phyloP scores from a whole-genome alignment of 1,140 invertebrate genomes.

The Anastrepha ludens region DNA sequence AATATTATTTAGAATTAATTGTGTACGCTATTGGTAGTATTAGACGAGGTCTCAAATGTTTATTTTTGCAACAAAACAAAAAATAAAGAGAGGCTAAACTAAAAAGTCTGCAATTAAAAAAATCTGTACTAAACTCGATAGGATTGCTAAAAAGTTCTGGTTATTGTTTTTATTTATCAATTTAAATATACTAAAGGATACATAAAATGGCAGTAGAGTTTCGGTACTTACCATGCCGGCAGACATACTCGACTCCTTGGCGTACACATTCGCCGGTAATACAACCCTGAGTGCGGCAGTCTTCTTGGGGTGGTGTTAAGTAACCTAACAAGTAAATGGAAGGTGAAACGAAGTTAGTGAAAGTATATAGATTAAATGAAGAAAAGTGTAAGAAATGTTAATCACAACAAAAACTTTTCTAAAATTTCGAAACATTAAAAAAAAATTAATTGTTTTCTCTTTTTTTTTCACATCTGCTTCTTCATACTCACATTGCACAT shows the following conservation, averaged over 20 bases:
- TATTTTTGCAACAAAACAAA: slow-evolving; percentile 28
- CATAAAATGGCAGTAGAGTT: slow-evolving; percentile 61
- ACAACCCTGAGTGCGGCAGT: slow-evolving; percentile 89
- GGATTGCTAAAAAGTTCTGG: slow-evolving; percentile 54
- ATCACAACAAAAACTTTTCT: neutral
- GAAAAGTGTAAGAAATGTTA: neutral
- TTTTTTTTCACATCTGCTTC: no score
- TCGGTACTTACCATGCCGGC: slow-evolving; percentile 84
- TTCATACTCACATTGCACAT: slow-evolving; percentile 85
- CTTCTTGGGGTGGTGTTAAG: slow-evolving; percentile 77
- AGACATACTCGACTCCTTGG: slow-evolving; percentile 86
- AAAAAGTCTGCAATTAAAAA: slow-evolving; percentile 43
- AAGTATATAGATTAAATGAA: neutral
- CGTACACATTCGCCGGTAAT: slow-evolving; percentile 87
- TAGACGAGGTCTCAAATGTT: slow-evolving; percentile 5
- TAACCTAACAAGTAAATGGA: slow-evolving; percentile 61
- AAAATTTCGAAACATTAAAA: neutral
- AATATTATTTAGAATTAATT: slow-evolving; percentile 32
- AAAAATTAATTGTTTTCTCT: neutral
- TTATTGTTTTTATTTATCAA: slow-evolving; percentile 28
- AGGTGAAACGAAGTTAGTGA: no score
- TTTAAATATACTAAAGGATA: slow-evolving; percentile 64
- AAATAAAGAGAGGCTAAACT: slow-evolving; percentile 15
- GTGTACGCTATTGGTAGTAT: neutral
- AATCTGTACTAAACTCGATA: slow-evolving; percentile 35